Evolutionary conservation across 1,140 invertebrate genomes (phyloP).

Genomic region (Caenorhabditis briggsae): DNA sequence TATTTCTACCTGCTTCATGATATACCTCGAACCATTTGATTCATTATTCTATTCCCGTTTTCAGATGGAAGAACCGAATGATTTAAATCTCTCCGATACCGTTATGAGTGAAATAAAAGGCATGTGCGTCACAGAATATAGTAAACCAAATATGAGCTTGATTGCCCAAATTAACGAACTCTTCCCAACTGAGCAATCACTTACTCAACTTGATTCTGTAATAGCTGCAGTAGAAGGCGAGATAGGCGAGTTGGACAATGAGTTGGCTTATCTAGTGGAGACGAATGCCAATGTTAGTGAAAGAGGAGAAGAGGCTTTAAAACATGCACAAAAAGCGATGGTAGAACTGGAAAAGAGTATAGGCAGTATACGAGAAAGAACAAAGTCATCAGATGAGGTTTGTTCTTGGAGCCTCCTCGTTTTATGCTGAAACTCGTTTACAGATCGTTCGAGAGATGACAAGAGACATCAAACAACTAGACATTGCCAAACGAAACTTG

Average conservation of each 20-base stretch:
- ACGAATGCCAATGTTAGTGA: conserved; percentile 68
- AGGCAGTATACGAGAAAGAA: conserved; percentile 91
- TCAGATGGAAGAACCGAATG: conserved; percentile 9
- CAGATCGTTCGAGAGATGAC: conserved; percentile 98
- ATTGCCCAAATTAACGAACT: conserved; percentile 92
- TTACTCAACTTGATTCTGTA: conserved; percentile 74
- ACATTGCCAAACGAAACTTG: conserved; percentile 97
- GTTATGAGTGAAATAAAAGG: conserved; percentile 37
- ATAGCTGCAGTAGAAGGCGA: conserved; percentile 71
- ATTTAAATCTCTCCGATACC: neutral
- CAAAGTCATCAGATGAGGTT: conserved; percentile 88
- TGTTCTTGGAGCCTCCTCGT: neutral
- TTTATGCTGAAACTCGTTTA: neutral
- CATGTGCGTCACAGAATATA: conserved; percentile 59
- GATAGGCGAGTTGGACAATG: conserved; percentile 72
- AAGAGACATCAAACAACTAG: conserved; percentile 95
- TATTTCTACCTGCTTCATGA: neutral
- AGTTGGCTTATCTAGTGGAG: conserved; percentile 74
- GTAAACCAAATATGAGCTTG: conserved; percentile 73
- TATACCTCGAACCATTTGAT: too few relatives aligned
- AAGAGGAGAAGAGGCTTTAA: conserved; percentile 71
- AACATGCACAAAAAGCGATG: conserved; percentile 87
- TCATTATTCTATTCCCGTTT: neutral
- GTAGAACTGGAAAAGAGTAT: conserved; percentile 91
- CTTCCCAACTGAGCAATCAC: conserved; percentile 93